A percentile compares a stretch with the other conserved stretches of the same genome.
phyloP scores from a whole-genome alignment of 2,113 vertebrate species.

The Microtus richardsoni region DNA sequence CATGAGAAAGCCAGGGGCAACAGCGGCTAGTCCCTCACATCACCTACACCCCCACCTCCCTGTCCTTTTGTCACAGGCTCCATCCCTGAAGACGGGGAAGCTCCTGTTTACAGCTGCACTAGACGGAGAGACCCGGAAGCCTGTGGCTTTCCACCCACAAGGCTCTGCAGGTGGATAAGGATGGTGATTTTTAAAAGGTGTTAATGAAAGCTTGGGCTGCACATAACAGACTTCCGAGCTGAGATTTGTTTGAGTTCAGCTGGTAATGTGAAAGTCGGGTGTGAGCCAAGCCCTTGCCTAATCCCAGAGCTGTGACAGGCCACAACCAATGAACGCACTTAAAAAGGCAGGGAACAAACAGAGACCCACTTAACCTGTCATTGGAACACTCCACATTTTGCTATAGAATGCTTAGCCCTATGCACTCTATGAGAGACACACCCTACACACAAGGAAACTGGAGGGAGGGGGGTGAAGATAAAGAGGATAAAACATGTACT shows the following conservation, averaged over 20 bases:
- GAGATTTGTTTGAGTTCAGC: background rate
- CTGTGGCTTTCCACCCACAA: background rate
- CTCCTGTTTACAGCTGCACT: background rate
- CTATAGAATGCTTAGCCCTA: accelerated
- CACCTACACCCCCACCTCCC: background rate
- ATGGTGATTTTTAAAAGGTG: background rate
- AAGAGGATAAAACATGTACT: accelerated
- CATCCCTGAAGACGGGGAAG: background rate
- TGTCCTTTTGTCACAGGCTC: background rate
- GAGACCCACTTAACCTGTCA: background rate
- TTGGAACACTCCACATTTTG: background rate
- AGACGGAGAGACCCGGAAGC: background rate
- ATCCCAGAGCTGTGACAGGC: background rate
- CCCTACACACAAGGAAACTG: background rate
- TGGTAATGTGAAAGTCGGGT: no score
- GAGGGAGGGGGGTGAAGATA: background rate
- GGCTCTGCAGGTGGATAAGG: background rate
- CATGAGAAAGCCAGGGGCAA: background rate
- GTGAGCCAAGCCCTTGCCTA: background rate
- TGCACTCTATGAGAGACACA: background rate
- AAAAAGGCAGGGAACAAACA: no score
- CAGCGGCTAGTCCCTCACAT: accelerated
- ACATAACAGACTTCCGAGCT: background rate
- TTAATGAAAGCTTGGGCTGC: background rate
- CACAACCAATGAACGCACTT: accelerated